phyloP scores from a whole-genome alignment of 2,113 vertebrate genomes.

The Sinocyclocheilus maitianheensis region DNA sequence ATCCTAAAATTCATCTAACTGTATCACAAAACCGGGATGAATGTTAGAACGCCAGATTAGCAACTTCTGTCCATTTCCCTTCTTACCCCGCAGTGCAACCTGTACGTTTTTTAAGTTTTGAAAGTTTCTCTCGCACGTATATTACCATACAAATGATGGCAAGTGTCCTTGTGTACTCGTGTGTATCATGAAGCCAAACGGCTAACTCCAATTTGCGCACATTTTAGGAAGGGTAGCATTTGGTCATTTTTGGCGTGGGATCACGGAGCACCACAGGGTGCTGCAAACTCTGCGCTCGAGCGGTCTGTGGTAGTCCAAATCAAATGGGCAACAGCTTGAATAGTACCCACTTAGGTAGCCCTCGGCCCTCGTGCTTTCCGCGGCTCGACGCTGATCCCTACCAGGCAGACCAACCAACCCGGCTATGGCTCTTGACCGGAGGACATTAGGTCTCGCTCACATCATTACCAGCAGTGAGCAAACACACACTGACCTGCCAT shows the following conservation, averaged over 20 bases:
- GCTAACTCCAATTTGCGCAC: slow-evolving; percentile 79
- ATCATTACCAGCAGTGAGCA: slow-evolving; percentile 59
- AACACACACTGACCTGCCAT: slow-evolving; percentile 48
- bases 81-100: slow-evolving; percentile 19
- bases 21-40: not conserved
- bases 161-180: slow-evolving; percentile 59
- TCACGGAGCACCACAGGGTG: slow-evolving; percentile 75
- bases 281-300: slow-evolving; percentile 78
- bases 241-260: slow-evolving; percentile 79
- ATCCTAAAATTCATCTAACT: not conserved
- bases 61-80: slow-evolving; percentile 18
- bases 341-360: slow-evolving; percentile 83
- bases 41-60: not conserved
- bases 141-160: slow-evolving; percentile 56
- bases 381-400: slow-evolving; percentile 60
- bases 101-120: slow-evolving; percentile 39
- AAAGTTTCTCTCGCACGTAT: slow-evolving; percentile 50
- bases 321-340: slow-evolving; percentile 84
- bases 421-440: slow-evolving; percentile 40
- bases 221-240: slow-evolving; percentile 79
- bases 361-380: slow-evolving; percentile 63
- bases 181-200: slow-evolving; percentile 70
- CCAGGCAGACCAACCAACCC: slow-evolving; percentile 32
- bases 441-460: slow-evolving; percentile 53
- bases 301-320: slow-evolving; percentile 77